Evolutionary conservation across 2,888 invertebrate genomes (phyloP).

Genomic region (Eulithis testata): DNA sequence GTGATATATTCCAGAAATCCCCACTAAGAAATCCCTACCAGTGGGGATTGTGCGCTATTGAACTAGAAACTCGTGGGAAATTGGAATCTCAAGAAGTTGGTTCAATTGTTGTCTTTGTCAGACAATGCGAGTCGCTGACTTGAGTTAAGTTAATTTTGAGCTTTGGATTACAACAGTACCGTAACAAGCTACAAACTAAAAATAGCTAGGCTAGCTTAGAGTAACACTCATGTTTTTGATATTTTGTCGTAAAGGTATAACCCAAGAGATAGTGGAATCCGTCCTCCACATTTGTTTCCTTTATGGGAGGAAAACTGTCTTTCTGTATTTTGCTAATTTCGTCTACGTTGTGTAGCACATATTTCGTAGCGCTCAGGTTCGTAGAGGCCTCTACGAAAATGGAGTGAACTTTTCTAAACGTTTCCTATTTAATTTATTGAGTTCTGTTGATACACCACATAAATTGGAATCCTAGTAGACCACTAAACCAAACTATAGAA

Average conservation of each 20-base stretch:
- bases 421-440: slow-evolving; percentile 5
- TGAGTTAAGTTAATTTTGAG: not conserved
- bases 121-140: slow-evolving; percentile 1
- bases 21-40: no score
- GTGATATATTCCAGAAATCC: no score
- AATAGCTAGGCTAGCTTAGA: no score
- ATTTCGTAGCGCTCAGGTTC: slow-evolving; percentile 7
- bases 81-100: slow-evolving; percentile 15
- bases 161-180: not conserved
- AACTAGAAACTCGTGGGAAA: slow-evolving; percentile 7
- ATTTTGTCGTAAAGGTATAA: no score
- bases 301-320: not conserved
- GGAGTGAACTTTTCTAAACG: not conserved
- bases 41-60: no score
- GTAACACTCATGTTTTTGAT: no score
- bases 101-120: slow-evolving; percentile 3
- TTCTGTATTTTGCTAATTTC: slow-evolving; percentile 1
- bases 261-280: no score
- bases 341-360: slow-evolving; percentile 7
- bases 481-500: not conserved
- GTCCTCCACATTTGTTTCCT: not conserved
- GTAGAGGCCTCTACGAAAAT: slow-evolving; percentile 12
- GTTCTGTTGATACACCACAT: not conserved
- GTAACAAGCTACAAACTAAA: not conserved
- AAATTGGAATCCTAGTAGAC: not conserved